Conservation (phyloP, 2,113 vertebrate species). For the Cavia aperea region DNA sequence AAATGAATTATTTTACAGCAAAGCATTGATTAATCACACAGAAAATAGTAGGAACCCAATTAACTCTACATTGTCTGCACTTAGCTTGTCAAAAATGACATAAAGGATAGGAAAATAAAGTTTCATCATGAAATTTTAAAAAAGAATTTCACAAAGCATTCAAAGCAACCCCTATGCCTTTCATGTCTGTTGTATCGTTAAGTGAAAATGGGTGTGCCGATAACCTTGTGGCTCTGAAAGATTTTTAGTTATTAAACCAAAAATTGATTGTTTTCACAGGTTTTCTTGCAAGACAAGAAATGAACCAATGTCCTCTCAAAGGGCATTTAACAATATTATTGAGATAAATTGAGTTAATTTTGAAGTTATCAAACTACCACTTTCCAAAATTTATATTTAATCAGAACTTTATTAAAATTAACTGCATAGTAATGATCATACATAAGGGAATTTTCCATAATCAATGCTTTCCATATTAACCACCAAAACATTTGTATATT, state of each 20-base stretch:
- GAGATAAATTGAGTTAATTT: conserved; percentile 45
- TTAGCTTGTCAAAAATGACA: conserved; percentile 22
- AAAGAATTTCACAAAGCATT: neutral
- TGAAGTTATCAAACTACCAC: neutral
- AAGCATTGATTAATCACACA: conserved; percentile 49
- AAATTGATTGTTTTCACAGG: conserved; percentile 9
- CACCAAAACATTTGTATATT: neutral
- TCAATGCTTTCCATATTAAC: neutral
- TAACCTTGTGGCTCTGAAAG: neutral
- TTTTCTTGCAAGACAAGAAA: conserved; percentile 39
- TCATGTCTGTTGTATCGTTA: neutral
- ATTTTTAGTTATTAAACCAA: conserved; percentile 39
- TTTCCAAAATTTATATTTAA: conserved; percentile 16
- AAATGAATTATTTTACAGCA: conserved; percentile 58
- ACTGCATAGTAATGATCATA: neutral
- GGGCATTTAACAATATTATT: neutral
- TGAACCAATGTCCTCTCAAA: conserved; percentile 33
- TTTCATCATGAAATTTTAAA: neutral
- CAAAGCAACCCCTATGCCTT: neutral
- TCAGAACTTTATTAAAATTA: conserved; percentile 32
- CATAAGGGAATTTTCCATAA: conserved; percentile 36
- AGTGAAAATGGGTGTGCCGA: conserved; percentile 30
- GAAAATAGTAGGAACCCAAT: conserved; percentile 39
- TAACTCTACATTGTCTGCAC: conserved; percentile 14
- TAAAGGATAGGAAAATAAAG: neutral